Base-by-base conservation (phyloP, 2,797 vertebrate species). In the Hydrophis major region DNA sequence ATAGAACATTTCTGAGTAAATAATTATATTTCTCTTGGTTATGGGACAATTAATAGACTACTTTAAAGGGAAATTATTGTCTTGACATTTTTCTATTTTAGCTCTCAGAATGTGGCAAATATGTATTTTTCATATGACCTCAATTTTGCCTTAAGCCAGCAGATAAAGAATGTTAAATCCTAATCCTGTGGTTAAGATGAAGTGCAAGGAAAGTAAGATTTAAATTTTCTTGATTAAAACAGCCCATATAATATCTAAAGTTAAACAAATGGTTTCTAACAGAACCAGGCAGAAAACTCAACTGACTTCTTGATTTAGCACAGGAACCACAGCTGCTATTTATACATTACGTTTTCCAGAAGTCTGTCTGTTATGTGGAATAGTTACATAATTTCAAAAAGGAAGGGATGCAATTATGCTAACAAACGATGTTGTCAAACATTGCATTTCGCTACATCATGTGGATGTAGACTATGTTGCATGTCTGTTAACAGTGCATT, bases 311-410 rank as follows among this genome's bases (percentile, higher is more conserved):
- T 95, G 94, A 94, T 47, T 6, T 4, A 94, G 89, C 2, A 1
- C 32, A 86, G 93, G 86, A 90, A 59, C 89, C 86, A 22, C 96
- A 96, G 95, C 95, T 96, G 95, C 88, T 74, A 10, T 93, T 59
- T n/a, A 0, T 10, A 90, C 88, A 83, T 59, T 89, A 91, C 86
- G 93, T 89, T 95, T 91, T 95, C 94, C 96, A 96, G 95, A 95
- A 95, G 95, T 95, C 96, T 94, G 61, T 95, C 94, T 91, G 89
- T 94, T 94, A 25, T 50, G 1, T 50, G 93, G 94, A 91, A 88
- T 0, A 0, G 61, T 87, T 92, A 93, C 93, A 92, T 95, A 91
- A 94, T 91, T 93, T 89, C 94, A 97, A 96, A 96, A 95, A 95
- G 95, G 94, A 94, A 95, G 89, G 92, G 93, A 93, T 89, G 56